phyloP scores from a whole-genome alignment of 1,140 invertebrate species.

The Rhagoletis pomonella region DNA sequence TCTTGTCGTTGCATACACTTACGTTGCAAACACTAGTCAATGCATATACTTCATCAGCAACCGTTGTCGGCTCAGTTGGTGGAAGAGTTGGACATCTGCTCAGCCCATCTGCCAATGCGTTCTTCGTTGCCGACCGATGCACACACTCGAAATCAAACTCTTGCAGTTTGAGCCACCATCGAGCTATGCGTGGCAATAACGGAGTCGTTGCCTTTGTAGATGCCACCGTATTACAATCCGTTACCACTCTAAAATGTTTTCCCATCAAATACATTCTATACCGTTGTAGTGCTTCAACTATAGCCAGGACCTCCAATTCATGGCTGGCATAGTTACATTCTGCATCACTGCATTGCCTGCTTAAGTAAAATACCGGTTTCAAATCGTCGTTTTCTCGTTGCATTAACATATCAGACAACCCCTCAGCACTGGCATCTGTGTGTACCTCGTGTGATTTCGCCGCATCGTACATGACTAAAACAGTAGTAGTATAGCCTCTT shows the following conservation, averaged over 20 bases:
- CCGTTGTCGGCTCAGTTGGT: neutral
- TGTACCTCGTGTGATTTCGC: too few relatives aligned
- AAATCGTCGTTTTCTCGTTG: neutral
- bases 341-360: constrained; percentile 25
- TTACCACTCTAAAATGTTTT: too few relatives aligned
- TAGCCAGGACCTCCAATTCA: constrained; percentile 44
- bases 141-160: constrained; percentile 24
- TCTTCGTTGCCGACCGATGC: neutral
- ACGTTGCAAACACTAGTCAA: neutral
- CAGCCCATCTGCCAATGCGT: neutral
- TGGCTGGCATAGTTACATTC: constrained; percentile 21
- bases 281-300: constrained; percentile 7
- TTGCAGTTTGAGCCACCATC: too few relatives aligned
- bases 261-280: constrained; percentile 38
- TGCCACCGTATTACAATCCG: too few relatives aligned
- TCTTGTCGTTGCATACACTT: constrained; percentile 20
- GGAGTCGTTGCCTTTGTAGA: too few relatives aligned
- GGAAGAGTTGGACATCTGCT: neutral
- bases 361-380: constrained; percentile 7
- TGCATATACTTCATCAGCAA: neutral
- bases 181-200: too few relatives aligned
- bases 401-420: neutral
- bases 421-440: neutral
- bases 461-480: neutral
- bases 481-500: neutral